Base-by-base conservation (phyloP, 1,140 invertebrate genomes). In the Cheumatopsyche charites region DNA sequence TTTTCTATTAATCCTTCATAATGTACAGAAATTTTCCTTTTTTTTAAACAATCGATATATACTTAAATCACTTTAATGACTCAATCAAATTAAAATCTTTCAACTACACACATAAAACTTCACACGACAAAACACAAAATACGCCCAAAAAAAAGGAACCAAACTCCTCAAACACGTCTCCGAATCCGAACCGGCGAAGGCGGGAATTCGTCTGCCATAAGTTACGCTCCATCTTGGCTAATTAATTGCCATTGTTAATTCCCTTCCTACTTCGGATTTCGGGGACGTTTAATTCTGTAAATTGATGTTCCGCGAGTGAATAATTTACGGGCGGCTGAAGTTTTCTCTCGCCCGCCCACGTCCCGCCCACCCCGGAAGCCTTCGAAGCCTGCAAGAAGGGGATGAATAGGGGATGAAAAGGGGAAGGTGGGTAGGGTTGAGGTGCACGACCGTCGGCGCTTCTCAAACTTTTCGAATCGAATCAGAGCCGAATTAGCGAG, bases 231-330 rank as follows among this genome's bases (percentile, higher is more conserved):
- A 70, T 76, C 75, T 76, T 73, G 72, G 75, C 70, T 76, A 76
- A 76, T 76, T 76, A 76, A 76, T 76, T 73, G 75, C 75, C 75
- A 73, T 76, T 76, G 75, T 76, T 76, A 76, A 76, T 76, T 76
- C 75, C 67, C 75, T 73, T 73, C 72, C 72, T 73, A 73, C 75
- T 76, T 73, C 70, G 75, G 75, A 76, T 76, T 76, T 76, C 75
- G 75, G 75, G 75, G 75, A 76, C 75, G 75, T 76, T 76, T 76
- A 76, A 76, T 76, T 76, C 75, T 73, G 72, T 73, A 76, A 76
- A 76, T 76, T 76, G 75, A 76, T 76, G 75, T 73, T 73, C 72
- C 66, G 72, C 72, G 69, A 73, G 71, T 76, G 75, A 76, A 76
- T 76, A 76, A 76, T 76, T 76, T 76, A 76, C 75, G 72, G 75